phyloP scores from a whole-genome alignment of 2,888 invertebrate species.

The Cinara cedri region DNA sequence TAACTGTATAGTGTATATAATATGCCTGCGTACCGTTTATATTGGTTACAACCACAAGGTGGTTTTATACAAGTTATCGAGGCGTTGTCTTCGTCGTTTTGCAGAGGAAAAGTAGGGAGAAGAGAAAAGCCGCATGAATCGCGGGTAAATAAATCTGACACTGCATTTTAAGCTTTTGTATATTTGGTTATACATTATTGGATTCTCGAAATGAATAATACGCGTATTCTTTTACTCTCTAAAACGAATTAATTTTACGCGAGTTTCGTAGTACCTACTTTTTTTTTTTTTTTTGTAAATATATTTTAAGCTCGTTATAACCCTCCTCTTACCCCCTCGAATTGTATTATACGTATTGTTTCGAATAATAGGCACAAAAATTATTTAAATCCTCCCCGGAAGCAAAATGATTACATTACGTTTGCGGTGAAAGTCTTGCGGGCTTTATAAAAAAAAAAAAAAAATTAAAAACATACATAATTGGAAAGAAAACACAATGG shows the following conservation, averaged over 20 bases:
- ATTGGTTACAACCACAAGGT: conserved; percentile 42
- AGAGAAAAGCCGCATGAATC: neutral
- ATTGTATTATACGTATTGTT: neutral
- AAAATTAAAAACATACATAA: neutral
- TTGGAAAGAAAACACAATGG: too few relatives aligned
- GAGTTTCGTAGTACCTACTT: neutral
- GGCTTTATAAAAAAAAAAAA: neutral
- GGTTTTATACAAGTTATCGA: conserved; percentile 34
- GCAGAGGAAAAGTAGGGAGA: neutral
- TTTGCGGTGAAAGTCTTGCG: neutral
- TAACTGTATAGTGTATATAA: conserved; percentile 26
- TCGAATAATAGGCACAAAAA: too few relatives aligned
- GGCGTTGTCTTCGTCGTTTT: neutral
- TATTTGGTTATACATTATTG: conserved; percentile 9
- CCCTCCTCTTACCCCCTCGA: neutral
- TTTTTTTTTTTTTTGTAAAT: conserved; percentile 2
- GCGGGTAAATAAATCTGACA: conserved; percentile 25
- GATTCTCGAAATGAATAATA: neutral
- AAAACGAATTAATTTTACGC: conserved; percentile 28
- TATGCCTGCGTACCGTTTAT: conserved; percentile 31
- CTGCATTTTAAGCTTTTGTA: conserved; percentile 20
- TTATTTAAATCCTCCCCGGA: neutral
- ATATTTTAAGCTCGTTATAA: conserved; percentile 18
- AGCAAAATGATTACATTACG: neutral
- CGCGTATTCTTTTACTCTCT: conserved; percentile 1